Base-by-base conservation (phyloP, 2,888 invertebrate genomes). In the Gymnocheta viridis region DNA sequence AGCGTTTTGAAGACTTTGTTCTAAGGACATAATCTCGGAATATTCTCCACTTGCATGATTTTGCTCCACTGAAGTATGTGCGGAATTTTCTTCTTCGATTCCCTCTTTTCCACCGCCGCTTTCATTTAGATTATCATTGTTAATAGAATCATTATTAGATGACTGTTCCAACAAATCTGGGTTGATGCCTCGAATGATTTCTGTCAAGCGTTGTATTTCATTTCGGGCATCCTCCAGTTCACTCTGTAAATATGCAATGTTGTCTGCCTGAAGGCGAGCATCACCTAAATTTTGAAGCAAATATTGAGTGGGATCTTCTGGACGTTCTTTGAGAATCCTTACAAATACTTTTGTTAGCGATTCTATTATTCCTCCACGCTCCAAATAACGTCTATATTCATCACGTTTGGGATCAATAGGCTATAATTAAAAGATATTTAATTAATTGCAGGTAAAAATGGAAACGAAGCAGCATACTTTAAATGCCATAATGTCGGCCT, bases 391-490 rank as follows among this genome's bases (percentile, higher is more conserved):
- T 0, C 92, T 91, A 70, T 91, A 92, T 85, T 92, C 92, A 87
- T 92, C 92, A 14, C 92, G 91, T 80, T 90, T 92, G 2, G 90
- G 90, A 85, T 92, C 92, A 60, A 92, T 92, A 24, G 92, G 92
- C 92, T 92, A 76, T 1, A 84, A 86, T 38, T 54, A 60, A 49
- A 6, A 62, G 12, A 38, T 27, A 56, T 27, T 24, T 10, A 4
- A 41, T 56, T 1, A 17, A 17, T 69, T 24, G 2, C 10, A 4
- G 2, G 4, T 27, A 62, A 41, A 7, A 27, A 27, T 27, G 7
- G 14, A 17, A 56, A 58, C 9, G 10, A 19, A 56, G 0, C 10
- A 32, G 10, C 7, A 29, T 70, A 89, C 90, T 87, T 89, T 90
- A 86, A 89, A 89, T 82, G 89, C 88, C 89, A 89, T 89, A 17